phyloP scores from a whole-genome alignment of 2,888 invertebrate species.

The Smittia aterrima region DNA sequence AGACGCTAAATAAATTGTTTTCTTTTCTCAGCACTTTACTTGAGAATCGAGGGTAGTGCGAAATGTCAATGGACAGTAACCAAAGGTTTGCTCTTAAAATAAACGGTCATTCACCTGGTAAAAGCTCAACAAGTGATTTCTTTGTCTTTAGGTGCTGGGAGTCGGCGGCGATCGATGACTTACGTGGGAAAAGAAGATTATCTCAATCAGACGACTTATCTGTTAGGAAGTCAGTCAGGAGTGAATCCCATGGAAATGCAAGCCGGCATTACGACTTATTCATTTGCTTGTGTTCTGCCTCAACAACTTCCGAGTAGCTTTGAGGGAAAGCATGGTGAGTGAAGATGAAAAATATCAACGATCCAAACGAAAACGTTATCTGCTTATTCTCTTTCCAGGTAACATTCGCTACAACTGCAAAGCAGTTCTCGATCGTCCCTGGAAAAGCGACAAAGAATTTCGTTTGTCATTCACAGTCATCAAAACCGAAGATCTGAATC shows the following conservation, averaged over 20 bases:
- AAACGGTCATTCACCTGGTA: not conserved
- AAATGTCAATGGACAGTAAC: constrained; percentile 55
- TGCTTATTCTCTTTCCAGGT: not conserved
- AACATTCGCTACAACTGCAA: constrained; percentile 60
- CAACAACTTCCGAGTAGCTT: constrained; percentile 56
- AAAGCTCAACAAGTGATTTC: constrained; percentile 6
- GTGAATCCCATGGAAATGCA: constrained; percentile 46
- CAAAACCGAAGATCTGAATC: constrained; percentile 35
- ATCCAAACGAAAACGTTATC: too few species aligned
- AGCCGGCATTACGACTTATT: constrained; percentile 55
- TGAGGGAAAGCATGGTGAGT: constrained; percentile 33
- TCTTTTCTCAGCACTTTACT: constrained; percentile 55
- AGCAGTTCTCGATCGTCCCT: constrained; percentile 60
- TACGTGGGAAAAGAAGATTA: constrained; percentile 59
- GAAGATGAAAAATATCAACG: not conserved
- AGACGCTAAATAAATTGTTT: not conserved
- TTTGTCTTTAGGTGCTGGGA: constrained; percentile 51
- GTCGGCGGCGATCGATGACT: constrained; percentile 48
- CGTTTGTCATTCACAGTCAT: constrained; percentile 29
- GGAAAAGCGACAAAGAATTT: constrained; percentile 55
- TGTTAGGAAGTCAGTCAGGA: constrained; percentile 57
- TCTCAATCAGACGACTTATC: constrained; percentile 53
- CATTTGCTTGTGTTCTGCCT: constrained; percentile 56
- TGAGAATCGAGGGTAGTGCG: constrained; percentile 57
- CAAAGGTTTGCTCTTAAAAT: constrained; percentile 19